Evolutionary conservation across 2,888 invertebrate genomes (phyloP).

Genomic region (Caenorhabditis angaria): DNA sequence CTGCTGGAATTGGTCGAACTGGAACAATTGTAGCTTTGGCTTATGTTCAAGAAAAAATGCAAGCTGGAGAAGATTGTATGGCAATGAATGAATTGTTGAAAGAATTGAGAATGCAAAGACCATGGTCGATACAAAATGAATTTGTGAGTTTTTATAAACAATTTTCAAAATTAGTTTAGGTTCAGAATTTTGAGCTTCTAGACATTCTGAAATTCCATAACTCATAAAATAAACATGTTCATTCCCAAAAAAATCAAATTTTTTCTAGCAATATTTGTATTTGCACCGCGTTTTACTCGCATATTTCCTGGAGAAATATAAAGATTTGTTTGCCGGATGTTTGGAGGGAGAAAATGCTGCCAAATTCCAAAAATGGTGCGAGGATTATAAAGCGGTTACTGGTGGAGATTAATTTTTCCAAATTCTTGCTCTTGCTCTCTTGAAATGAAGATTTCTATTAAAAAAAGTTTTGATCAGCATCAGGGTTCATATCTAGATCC

Average conservation of each 20-base stretch:
- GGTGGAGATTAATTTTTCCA: conserved; percentile 11
- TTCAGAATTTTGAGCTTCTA: too few relatives aligned
- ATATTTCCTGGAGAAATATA: conserved; percentile 50
- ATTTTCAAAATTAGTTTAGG: too few relatives aligned
- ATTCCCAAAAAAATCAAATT: not conserved
- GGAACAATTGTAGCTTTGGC: conserved; percentile 57
- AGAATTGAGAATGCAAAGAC: conserved; percentile 43
- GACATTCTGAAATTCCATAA: too few relatives aligned
- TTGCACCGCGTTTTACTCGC: conserved; percentile 42
- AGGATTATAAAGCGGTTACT: conserved; percentile 28
- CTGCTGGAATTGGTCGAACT: conserved; percentile 60
- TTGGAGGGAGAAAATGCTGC: conserved; percentile 19
- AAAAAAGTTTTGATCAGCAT: too few relatives aligned
- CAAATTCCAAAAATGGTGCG: conserved; percentile 39
- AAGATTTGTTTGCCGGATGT: conserved; percentile 11
- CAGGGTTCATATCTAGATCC: too few relatives aligned
- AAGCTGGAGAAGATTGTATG: conserved; percentile 38
- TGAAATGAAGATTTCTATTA: too few relatives aligned
- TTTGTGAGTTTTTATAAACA: conserved; percentile 27
- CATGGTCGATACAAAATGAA: conserved; percentile 54
- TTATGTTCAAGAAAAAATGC: conserved; percentile 44
- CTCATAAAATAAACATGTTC: too few relatives aligned
- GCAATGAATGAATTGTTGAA: conserved; percentile 43
- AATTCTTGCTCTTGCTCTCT: too few relatives aligned
- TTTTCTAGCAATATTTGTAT: conserved; percentile 43